Conservation (phyloP, 2,888 invertebrate genomes). For the Linyphia triangularis region DNA sequence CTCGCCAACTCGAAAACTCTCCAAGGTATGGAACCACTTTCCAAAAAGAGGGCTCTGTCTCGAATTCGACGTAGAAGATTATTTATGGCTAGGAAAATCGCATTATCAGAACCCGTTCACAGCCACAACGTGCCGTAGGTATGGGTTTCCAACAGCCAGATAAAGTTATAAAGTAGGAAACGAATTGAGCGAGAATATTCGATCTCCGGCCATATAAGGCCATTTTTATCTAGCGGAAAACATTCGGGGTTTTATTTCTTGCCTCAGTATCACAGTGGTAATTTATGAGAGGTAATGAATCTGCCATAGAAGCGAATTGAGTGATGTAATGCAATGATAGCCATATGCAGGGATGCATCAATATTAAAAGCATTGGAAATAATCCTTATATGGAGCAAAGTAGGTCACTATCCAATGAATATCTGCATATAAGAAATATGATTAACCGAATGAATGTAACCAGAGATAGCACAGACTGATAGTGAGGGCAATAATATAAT, state of each 20-base stretch:
- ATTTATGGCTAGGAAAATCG: conserved; percentile 43
- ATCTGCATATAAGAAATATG: neutral
- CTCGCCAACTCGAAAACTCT: conserved; percentile 5
- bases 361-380: conserved; percentile 28
- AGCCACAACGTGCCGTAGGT: conserved; percentile 4
- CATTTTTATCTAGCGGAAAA: conserved; percentile 57
- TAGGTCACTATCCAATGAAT: neutral
- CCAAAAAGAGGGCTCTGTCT: neutral
- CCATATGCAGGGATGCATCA: conserved; percentile 24
- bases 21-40: neutral
- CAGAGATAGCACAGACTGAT: neutral
- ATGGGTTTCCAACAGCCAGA: neutral
- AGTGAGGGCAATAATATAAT: neutral
- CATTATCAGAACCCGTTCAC: conserved; percentile 11
- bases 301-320: conserved; percentile 16
- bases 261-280: conserved; percentile 4
- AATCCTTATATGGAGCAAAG: neutral
- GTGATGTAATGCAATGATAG: conserved; percentile 18
- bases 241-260: neutral
- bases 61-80: conserved; percentile 4
- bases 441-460: neutral
- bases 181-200: conserved; percentile 35
- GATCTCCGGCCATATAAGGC: conserved; percentile 14
- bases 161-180: neutral
- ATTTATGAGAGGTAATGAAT: conserved; percentile 56